phyloP scores from a whole-genome alignment of 2,797 vertebrate species.

The Esox lucius region DNA sequence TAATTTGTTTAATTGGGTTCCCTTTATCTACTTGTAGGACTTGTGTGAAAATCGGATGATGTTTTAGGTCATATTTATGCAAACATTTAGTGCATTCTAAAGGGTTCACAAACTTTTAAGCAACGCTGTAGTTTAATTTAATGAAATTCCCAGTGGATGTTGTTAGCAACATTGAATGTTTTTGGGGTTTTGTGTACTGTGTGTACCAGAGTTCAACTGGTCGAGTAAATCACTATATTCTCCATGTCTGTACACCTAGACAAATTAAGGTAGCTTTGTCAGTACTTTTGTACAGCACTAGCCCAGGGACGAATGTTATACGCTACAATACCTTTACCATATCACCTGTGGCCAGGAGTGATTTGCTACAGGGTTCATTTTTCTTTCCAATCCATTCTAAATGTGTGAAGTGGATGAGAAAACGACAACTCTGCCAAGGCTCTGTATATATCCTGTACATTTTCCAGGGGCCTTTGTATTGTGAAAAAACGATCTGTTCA shows the following conservation, averaged over 20 bases:
- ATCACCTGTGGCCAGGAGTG: slow-evolving; percentile 46
- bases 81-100: too few species aligned
- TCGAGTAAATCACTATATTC: slow-evolving; percentile 16
- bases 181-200: background rate
- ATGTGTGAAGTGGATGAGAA: slow-evolving; percentile 53
- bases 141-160: too few species aligned
- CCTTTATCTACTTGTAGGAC: too few species aligned
- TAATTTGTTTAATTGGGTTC: too few species aligned
- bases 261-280: slow-evolving; percentile 16
- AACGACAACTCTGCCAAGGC: slow-evolving; percentile 58
- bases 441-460: slow-evolving; percentile 56
- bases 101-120: too few species aligned
- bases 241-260: slow-evolving; percentile 18
- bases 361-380: slow-evolving; percentile 40
- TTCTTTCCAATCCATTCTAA: slow-evolving; percentile 60
- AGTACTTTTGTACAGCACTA: slow-evolving; percentile 20
- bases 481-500: too few species aligned
- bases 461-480: slow-evolving; percentile 52
- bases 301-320: slow-evolving; percentile 19
- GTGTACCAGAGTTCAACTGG: slow-evolving; percentile 34
- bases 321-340: slow-evolving; percentile 39
- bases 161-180: background rate
- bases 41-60: too few species aligned
- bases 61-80: too few species aligned
- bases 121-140: too few species aligned